A percentile compares a stretch with the other conserved stretches of the same genome.
Evolutionary conservation across 2,888 invertebrate species (phyloP).

Genomic region (Scaptomyza tumidula): DNA sequence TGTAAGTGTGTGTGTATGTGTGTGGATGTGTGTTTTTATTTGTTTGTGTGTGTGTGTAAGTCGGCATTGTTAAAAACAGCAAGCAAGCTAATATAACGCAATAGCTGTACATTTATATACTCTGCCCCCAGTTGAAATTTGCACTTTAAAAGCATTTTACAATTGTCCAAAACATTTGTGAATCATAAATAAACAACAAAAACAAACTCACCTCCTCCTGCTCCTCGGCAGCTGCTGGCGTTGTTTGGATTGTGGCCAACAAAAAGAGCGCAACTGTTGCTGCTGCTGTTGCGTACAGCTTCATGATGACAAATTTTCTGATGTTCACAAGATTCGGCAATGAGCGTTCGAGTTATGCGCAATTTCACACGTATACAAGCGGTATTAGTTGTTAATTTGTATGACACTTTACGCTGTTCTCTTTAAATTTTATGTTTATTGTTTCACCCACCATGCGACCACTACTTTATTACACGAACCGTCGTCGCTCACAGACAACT

Average conservation of each 20-base stretch:
- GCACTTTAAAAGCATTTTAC: conserved; percentile 59
- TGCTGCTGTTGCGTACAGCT: conserved; percentile 50
- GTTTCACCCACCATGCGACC: conserved; percentile 18
- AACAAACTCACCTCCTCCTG: conserved; percentile 55
- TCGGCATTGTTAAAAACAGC: conserved; percentile 54
- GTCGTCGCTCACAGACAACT: conserved; percentile 18
- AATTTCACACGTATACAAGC: conserved; percentile 48
- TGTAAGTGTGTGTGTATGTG: conserved; percentile 15
- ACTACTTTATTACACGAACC: not conserved
- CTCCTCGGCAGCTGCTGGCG: conserved; percentile 56
- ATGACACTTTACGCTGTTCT: conserved; percentile 51
- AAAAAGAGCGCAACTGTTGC: conserved; percentile 74
- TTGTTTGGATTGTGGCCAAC: conserved; percentile 45
- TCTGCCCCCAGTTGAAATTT: conserved; percentile 20
- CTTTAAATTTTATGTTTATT: conserved; percentile 26
- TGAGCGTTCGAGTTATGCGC: conserved; percentile 16
- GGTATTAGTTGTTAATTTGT: conserved; percentile 18
- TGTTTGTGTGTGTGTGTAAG: conserved; percentile 27
- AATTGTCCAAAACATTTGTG: conserved; percentile 41
- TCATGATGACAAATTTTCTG: conserved; percentile 49
- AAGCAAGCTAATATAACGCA: conserved; percentile 46
- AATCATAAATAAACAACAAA: conserved; percentile 55
- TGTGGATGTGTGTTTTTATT: conserved; percentile 28
- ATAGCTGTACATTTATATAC: conserved; percentile 33
- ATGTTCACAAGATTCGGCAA: conserved; percentile 21